phyloP scores from a whole-genome alignment of 2,113 vertebrate genomes.

The Brevimyrus niger region DNA sequence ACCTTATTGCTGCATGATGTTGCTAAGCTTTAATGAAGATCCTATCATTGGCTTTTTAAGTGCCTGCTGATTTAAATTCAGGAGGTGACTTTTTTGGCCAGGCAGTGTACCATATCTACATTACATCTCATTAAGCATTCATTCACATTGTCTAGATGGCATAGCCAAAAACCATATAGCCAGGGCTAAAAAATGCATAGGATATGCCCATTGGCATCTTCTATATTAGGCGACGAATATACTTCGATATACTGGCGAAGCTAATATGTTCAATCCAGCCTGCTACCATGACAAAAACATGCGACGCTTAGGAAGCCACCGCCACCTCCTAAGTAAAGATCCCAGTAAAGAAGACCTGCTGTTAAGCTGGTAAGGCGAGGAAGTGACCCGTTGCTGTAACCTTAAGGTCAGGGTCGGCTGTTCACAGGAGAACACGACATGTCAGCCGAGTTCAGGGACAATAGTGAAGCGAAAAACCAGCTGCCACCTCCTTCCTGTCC shows the following conservation, averaged over 20 bases:
- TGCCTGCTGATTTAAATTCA: too few species aligned
- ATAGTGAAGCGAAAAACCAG: slow-evolving; percentile 10
- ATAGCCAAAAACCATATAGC: background rate
- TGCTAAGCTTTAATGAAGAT: too few species aligned
- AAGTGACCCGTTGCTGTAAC: background rate
- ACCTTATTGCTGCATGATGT: too few species aligned
- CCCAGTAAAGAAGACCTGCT: background rate
- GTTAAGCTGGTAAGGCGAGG: background rate
- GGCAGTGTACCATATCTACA: too few species aligned
- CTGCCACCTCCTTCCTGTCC: background rate
- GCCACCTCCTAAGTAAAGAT: background rate
- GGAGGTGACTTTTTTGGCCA: too few species aligned
- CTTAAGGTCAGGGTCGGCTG: background rate
- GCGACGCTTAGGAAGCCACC: background rate
- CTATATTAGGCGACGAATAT: too few species aligned
- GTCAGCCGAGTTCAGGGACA: background rate
- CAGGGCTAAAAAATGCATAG: background rate
- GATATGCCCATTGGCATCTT: background rate
- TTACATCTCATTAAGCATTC: background rate
- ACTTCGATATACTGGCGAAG: too few species aligned
- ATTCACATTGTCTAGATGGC: background rate
- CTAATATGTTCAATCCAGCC: background rate
- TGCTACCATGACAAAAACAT: background rate
- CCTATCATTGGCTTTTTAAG: too few species aligned
- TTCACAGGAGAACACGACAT: background rate